phyloP scores from a whole-genome alignment of 1,140 invertebrate genomes.

The Luehdorfia chinensis region DNA sequence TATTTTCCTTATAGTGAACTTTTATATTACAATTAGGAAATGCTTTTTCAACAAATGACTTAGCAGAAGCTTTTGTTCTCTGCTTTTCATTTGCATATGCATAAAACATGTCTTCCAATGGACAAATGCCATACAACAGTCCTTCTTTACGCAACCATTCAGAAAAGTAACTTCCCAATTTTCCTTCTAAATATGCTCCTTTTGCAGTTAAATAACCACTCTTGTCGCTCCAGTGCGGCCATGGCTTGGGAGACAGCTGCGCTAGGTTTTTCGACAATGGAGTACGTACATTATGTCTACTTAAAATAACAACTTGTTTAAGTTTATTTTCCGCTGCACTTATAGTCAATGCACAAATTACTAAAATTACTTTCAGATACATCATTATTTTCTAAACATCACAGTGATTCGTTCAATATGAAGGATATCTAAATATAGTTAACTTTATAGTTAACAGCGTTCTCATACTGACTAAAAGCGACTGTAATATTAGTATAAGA shows the following conservation, averaged over 20 bases:
- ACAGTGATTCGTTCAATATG: background rate
- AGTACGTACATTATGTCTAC: constrained; percentile 58
- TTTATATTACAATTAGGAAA: constrained; percentile 45
- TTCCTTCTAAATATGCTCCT: constrained; percentile 40
- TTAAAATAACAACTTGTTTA: constrained; percentile 52
- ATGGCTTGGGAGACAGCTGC: constrained; percentile 30
- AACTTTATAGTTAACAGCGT: background rate
- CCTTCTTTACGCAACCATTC: constrained; percentile 35
- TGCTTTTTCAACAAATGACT: constrained; percentile 43
- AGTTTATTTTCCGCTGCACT: constrained; percentile 12
- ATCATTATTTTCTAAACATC: background rate
- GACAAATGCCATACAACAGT: constrained; percentile 37
- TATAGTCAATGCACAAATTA: constrained; percentile 2
- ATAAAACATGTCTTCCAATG: constrained; percentile 28
- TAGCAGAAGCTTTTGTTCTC: constrained; percentile 46
- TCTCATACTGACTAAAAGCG: background rate
- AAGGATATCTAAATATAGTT: background rate
- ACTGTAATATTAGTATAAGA: background rate
- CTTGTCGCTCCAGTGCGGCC: constrained; percentile 35
- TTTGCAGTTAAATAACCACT: constrained; percentile 38
- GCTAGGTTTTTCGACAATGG: constrained; percentile 43
- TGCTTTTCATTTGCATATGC: constrained; percentile 52
- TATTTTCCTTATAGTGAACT: constrained; percentile 32
- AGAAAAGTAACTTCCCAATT: constrained; percentile 41
- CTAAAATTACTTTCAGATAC: background rate